Percentiles rank a stretch among this genome's conserved stretches.
These are phyloP conservation scores for Platygyra sinensis DNA, from an alignment of 64 coral and sea anemone genomes.

Conservation along the genomic window DNA sequence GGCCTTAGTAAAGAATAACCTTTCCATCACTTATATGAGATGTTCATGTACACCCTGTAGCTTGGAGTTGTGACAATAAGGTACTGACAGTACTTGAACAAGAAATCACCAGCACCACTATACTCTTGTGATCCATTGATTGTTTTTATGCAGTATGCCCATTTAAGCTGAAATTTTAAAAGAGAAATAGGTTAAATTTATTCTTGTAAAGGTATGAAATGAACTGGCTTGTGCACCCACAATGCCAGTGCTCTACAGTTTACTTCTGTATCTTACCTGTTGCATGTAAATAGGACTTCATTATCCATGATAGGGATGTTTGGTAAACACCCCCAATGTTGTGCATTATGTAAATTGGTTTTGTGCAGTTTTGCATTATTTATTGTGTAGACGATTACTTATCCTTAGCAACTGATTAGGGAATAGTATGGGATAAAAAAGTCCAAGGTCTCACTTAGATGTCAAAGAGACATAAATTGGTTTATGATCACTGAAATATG, in stretches of 20 bases:
- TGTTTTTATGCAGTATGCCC: slow-evolving; percentile 35
- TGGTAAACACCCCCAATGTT: slow-evolving; percentile 54
- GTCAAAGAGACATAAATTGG: slow-evolving; percentile 37
- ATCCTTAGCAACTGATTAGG: slow-evolving; percentile 40
- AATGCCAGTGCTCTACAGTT: slow-evolving; percentile 26
- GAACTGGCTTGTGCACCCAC: slow-evolving; percentile 42
- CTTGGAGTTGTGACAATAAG: slow-evolving; percentile 13
- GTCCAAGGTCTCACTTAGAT: neutral
- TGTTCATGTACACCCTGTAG: slow-evolving; percentile 38
- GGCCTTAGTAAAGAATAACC: neutral
- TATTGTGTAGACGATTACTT: slow-evolving; percentile 21
- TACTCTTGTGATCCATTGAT: slow-evolving; percentile 62
- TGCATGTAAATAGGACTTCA: slow-evolving; percentile 24
- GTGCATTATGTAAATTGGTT: slow-evolving; percentile 57
- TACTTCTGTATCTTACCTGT: slow-evolving; percentile 52
- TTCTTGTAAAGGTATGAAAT: slow-evolving; percentile 47
- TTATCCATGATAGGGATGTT: slow-evolving; percentile 22
- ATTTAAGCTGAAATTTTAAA: slow-evolving; percentile 58
- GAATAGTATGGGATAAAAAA: slow-evolving; percentile 22
- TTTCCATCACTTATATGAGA: slow-evolving; percentile 18
- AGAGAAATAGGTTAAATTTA: slow-evolving; percentile 60
- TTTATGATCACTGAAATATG: slow-evolving; percentile 61
- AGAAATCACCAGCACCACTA: slow-evolving; percentile 37
- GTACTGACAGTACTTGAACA: slow-evolving; percentile 4
- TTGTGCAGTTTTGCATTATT: slow-evolving; percentile 29